Conservation (phyloP, 2,113 vertebrate genomes). For the Diglossa brunneiventris region DNA sequence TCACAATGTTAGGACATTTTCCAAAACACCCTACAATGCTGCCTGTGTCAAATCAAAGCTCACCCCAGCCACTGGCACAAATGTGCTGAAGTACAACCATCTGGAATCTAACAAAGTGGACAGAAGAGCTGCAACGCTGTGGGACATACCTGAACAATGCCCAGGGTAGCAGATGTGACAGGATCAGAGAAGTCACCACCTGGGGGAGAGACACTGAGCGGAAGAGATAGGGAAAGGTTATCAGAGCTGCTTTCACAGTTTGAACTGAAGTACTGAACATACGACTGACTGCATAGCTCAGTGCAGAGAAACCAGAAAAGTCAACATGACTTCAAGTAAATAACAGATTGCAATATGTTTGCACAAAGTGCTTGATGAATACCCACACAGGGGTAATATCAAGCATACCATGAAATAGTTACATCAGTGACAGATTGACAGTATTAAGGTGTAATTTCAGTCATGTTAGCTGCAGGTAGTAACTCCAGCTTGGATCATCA, state of each 20-base stretch:
- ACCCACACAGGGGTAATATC: not conserved
- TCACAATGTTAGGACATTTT: not conserved
- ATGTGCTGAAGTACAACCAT: not conserved
- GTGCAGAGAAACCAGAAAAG: not conserved
- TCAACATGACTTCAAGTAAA: not conserved
- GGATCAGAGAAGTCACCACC: slow-evolving; percentile 98
- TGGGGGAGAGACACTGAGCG: slow-evolving; percentile 90
- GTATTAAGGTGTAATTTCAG: not conserved
- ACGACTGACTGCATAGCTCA: not conserved
- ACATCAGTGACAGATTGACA: not conserved
- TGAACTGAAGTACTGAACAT: not conserved
- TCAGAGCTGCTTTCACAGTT: not conserved
- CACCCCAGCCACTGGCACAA: not conserved
- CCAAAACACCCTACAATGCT: not conserved
- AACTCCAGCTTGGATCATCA: not conserved
- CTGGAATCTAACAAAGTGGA: not conserved
- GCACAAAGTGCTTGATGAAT: not conserved
- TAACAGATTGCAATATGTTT: not conserved
- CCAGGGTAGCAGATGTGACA: slow-evolving; percentile 95
- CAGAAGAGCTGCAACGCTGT: not conserved
- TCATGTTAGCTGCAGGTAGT: not conserved
- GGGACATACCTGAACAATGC: slow-evolving; percentile 87
- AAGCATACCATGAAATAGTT: not conserved
- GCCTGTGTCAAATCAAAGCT: not conserved
- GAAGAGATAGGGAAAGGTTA: not conserved